phyloP scores from a whole-genome alignment of 1,140 invertebrate species.

The Euwallacea fornicatus region DNA sequence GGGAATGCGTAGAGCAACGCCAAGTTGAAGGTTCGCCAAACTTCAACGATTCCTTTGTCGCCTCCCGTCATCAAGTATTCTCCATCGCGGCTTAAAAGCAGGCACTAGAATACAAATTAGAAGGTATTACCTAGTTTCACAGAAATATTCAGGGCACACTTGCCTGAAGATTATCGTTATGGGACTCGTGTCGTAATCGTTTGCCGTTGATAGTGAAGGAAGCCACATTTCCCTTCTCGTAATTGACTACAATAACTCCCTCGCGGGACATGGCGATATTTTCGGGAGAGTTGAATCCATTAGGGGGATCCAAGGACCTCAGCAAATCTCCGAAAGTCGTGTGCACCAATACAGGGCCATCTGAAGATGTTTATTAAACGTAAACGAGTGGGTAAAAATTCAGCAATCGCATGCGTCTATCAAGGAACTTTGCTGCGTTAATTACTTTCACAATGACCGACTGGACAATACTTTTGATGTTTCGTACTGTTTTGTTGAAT shows the following conservation, averaged over 20 bases:
- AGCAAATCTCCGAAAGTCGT: conserved; percentile 98
- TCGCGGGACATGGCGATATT: conserved; percentile 92
- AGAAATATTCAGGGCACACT: conserved; percentile 31
- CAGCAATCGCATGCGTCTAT: no score
- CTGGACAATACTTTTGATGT: no score
- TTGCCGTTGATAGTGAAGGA: conserved; percentile 93
- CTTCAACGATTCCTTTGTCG: conserved; percentile 95
- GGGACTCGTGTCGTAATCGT: conserved; percentile 81
- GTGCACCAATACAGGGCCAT: conserved; percentile 94
- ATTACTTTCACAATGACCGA: no score
- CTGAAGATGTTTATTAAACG: conserved; percentile 55
- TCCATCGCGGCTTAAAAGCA: conserved; percentile 93
- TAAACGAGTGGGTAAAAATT: no score
- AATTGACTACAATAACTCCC: conserved; percentile 94
- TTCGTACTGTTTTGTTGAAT: no score
- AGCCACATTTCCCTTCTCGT: conserved; percentile 87
- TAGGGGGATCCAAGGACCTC: conserved; percentile 81
- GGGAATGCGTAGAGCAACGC: conserved; percentile 97
- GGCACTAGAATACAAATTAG: conserved; percentile 68
- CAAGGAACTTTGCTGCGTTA: no score
- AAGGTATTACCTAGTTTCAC: conserved; percentile 4
- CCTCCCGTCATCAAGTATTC: conserved; percentile 97
- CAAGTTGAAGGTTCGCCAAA: conserved; percentile 97
- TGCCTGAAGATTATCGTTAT: conserved; percentile 95
- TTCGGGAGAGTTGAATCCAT: conserved; percentile 80